phyloP scores from a whole-genome alignment of 2,113 vertebrate genomes.

The Microcebus jonahi region DNA sequence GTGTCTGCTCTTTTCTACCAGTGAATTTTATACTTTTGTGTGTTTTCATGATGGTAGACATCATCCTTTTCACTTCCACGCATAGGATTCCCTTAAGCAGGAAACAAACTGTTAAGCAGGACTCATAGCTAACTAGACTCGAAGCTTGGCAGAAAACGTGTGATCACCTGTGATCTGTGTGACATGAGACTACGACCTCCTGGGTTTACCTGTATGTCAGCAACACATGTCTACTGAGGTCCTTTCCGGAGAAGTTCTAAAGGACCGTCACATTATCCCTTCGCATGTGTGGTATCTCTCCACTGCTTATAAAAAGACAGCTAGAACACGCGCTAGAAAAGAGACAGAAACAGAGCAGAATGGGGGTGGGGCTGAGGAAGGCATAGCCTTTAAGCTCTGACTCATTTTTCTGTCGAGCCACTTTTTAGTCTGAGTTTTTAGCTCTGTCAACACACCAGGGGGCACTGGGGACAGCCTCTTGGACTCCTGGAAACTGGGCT shows the following conservation, averaged over 20 bases:
- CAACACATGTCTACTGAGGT: background rate
- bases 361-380: background rate
- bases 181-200: background rate
- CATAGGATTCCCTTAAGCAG: background rate
- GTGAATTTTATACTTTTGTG: background rate
- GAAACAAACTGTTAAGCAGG: background rate
- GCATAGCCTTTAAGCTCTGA: background rate
- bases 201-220: background rate
- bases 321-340: background rate
- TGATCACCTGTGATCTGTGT: background rate
- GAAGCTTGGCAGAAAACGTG: background rate
- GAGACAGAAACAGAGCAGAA: background rate
- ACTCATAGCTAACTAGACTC: background rate
- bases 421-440: background rate
- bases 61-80: background rate
- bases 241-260: background rate
- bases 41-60: background rate
- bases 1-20: background rate
- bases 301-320: background rate
- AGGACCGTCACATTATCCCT: background rate
- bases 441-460: background rate
- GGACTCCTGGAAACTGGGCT: background rate
- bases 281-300: background rate
- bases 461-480: slow-evolving; percentile 33
- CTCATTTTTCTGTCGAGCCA: background rate